Evolutionary conservation across 2,797 vertebrate genomes (phyloP).

Genomic region (Oreochromis grahami): DNA sequence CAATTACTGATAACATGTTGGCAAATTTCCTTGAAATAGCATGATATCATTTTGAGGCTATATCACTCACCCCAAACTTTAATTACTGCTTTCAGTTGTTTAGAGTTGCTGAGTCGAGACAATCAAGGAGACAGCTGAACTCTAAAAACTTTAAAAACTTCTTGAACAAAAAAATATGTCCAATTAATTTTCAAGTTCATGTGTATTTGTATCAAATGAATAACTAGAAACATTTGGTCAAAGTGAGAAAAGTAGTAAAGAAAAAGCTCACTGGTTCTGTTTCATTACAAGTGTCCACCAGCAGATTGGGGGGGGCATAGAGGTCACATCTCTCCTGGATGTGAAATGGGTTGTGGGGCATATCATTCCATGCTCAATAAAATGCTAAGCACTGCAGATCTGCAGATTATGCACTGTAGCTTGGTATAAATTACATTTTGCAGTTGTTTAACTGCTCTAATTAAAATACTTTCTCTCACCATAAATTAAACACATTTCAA

Average conservation of each 20-base stretch:
- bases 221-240: not conserved
- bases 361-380: not conserved
- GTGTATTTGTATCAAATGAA: not conserved
- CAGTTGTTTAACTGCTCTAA: not conserved
- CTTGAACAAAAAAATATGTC: not conserved
- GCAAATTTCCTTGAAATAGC: not conserved
- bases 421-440: constrained; percentile 4
- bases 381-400: not conserved
- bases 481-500: not conserved
- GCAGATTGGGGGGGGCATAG: not conserved
- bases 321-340: not conserved
- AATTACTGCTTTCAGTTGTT: not conserved
- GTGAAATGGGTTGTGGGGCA: not conserved
- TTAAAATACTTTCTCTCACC: not conserved
- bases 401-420: not conserved
- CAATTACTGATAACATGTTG: not conserved
- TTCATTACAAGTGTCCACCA: not conserved
- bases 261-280: not conserved
- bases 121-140: not conserved
- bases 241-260: not conserved
- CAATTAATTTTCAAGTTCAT: not conserved
- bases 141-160: not conserved
- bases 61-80: not conserved
- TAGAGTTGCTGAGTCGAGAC: not conserved
- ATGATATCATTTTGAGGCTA: not conserved